phyloP scores from a whole-genome alignment of 2,113 vertebrate genomes.

The Saimiri boliviensis region DNA sequence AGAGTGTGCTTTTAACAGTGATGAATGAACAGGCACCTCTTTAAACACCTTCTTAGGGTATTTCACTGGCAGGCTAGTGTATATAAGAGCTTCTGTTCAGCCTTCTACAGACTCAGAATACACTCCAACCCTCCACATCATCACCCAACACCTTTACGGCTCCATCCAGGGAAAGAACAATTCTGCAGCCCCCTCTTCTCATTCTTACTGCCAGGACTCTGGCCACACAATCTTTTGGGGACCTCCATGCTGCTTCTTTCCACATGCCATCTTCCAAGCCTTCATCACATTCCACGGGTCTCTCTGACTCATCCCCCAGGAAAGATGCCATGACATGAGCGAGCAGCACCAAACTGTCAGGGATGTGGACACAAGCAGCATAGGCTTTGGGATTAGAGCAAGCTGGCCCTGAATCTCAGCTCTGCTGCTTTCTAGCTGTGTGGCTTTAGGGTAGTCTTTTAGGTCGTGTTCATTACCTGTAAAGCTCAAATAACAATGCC shows the following conservation, averaged over 20 bases:
- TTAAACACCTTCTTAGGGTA: neutral
- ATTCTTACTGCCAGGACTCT: neutral
- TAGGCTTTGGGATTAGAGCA: neutral
- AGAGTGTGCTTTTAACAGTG: neutral
- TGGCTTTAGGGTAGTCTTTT: neutral
- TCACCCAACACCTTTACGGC: fast-evolving
- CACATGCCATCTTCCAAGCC: neutral
- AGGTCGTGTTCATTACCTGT: neutral
- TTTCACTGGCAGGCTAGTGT: too few species aligned
- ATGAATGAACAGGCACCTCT: neutral
- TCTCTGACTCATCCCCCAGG: fast-evolving
- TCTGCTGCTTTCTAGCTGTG: neutral
- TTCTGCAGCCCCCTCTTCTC: neutral
- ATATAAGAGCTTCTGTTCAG: neutral
- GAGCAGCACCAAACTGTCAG: fast-evolving
- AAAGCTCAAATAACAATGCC: neutral
- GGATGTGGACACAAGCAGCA: neutral
- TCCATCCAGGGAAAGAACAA: fast-evolving
- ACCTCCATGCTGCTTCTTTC: too few species aligned
- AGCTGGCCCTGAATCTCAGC: neutral
- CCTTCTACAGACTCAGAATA: neutral
- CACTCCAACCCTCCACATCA: fast-evolving
- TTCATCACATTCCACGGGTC: fast-evolving
- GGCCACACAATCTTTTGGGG: fast-evolving
- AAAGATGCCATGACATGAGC: fast-evolving